phyloP scores from a whole-genome alignment of 1,140 invertebrate species.

The Achroia grisella region DNA sequence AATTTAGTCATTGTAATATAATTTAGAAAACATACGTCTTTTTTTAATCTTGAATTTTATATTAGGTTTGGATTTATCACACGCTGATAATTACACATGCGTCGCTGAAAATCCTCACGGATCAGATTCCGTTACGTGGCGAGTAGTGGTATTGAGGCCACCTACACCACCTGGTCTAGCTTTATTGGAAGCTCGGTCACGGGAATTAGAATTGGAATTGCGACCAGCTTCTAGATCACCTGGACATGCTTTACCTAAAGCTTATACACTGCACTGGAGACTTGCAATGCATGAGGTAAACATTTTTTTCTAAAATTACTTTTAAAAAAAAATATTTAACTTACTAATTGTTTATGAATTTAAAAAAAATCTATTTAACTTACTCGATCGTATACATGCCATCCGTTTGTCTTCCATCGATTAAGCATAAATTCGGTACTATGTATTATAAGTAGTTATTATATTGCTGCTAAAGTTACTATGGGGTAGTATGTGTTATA shows the following conservation, averaged over 20 bases:
- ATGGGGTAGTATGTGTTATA: too few relatives aligned
- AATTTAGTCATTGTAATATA: too few relatives aligned
- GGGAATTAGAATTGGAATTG: constrained; percentile 78
- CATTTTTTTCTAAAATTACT: constrained; percentile 4
- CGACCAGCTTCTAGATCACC: constrained; percentile 66
- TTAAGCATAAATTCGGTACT: too few relatives aligned
- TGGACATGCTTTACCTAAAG: constrained; percentile 55
- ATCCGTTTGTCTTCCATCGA: too few relatives aligned
- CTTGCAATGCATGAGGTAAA: constrained; percentile 59
- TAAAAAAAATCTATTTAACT: too few relatives aligned
- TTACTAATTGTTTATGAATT: not conserved
- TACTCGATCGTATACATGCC: too few relatives aligned
- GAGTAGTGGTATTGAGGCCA: constrained; percentile 83
- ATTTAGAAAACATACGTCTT: too few relatives aligned
- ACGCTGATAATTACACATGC: constrained; percentile 90
- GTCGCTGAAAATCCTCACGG: constrained; percentile 89
- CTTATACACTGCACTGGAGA: constrained; percentile 57
- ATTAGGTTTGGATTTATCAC: constrained; percentile 72
- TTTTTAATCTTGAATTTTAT: not conserved
- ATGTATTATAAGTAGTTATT: too few relatives aligned
- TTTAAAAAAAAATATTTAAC: too few relatives aligned
- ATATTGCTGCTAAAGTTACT: too few relatives aligned
- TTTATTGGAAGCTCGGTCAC: constrained; percentile 76
- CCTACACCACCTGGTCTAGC: constrained; percentile 79
- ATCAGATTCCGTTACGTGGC: constrained; percentile 86